These are phyloP conservation scores for Zaprionus camerounensis DNA, from an alignment of 1,140 invertebrate species.

Conservation along the genomic window DNA sequence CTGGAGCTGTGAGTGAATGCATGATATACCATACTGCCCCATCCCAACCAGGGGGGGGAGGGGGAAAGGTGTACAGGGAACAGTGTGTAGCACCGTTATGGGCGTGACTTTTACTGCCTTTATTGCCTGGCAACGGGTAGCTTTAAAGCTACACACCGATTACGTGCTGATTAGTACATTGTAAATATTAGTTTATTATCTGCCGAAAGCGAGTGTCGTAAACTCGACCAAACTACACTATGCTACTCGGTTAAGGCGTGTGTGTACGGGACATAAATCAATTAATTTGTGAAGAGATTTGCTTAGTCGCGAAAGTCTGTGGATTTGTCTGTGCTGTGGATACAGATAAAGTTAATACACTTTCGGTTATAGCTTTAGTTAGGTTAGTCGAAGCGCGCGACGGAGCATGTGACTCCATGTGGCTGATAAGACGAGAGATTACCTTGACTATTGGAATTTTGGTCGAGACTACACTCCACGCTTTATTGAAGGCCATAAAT, in stretches of 20 bases:
- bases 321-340: slow-evolving; percentile 8
- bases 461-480: not conserved
- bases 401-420: slow-evolving; percentile 25
- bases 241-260: not conserved
- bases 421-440: slow-evolving; percentile 16
- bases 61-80: too few relatives aligned
- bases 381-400: not conserved
- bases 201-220: slow-evolving; percentile 17
- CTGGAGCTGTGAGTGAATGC: not conserved
- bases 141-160: slow-evolving; percentile 27
- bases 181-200: slow-evolving; percentile 47
- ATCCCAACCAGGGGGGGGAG: too few relatives aligned
- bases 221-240: slow-evolving; percentile 14
- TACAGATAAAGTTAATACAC: slow-evolving; percentile 2
- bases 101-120: not conserved
- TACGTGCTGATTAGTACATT: slow-evolving; percentile 51
- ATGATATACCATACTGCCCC: not conserved
- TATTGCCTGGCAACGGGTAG: slow-evolving; percentile 46
- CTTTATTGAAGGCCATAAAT: slow-evolving; percentile 37
- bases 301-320: slow-evolving; percentile 13
- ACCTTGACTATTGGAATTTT: slow-evolving; percentile 40
- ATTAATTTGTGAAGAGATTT: slow-evolving; percentile 44
- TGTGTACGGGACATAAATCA: slow-evolving; percentile 26
- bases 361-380: not conserved
- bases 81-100: not conserved